These are phyloP conservation scores for Drosophila ohnishii DNA, from an alignment of 1,140 invertebrate genomes.

Conservation along the genomic window DNA sequence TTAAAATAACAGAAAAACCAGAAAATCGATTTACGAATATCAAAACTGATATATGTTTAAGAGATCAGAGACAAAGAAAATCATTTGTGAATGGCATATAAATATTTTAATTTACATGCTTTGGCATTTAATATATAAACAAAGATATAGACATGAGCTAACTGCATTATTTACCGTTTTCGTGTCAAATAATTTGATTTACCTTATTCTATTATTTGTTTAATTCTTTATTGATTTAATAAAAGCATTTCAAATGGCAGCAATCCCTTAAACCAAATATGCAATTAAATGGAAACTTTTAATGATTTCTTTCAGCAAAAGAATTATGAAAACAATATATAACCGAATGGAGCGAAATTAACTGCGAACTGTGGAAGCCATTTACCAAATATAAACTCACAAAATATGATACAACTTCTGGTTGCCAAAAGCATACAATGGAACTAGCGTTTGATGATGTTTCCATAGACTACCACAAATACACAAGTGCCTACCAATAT, in stretches of 20 bases:
- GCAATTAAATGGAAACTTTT: slow-evolving; percentile 60
- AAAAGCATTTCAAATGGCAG: slow-evolving; percentile 50
- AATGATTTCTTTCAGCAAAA: slow-evolving; percentile 68
- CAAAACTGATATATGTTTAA: slow-evolving; percentile 13
- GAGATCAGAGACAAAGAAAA: slow-evolving; percentile 29
- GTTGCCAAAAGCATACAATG: slow-evolving; percentile 12
- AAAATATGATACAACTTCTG: slow-evolving; percentile 23
- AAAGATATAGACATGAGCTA: slow-evolving; percentile 33
- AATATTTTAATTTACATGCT: slow-evolving; percentile 42
- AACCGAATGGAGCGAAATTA: slow-evolving; percentile 50
- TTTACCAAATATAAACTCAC: slow-evolving; percentile 14
- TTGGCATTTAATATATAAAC: slow-evolving; percentile 30
- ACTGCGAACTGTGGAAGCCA: slow-evolving; percentile 22
- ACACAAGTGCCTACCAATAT: background rate
- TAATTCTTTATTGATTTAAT: slow-evolving; percentile 71
- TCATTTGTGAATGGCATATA: slow-evolving; percentile 45
- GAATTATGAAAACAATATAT: slow-evolving; percentile 36
- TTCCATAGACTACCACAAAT: slow-evolving; percentile 1
- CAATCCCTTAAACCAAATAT: slow-evolving; percentile 37
- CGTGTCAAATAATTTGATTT: slow-evolving; percentile 65
- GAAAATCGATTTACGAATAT: slow-evolving; percentile 4
- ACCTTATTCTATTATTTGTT: slow-evolving; percentile 73
- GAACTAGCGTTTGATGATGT: slow-evolving; percentile 10
- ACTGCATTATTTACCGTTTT: slow-evolving; percentile 55
- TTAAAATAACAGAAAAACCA: slow-evolving; percentile 11